Evolutionary conservation across 2,113 vertebrate genomes (phyloP), one percentile per base, ranked within the genome.

Genomic region (Numida meleagris): DNA sequence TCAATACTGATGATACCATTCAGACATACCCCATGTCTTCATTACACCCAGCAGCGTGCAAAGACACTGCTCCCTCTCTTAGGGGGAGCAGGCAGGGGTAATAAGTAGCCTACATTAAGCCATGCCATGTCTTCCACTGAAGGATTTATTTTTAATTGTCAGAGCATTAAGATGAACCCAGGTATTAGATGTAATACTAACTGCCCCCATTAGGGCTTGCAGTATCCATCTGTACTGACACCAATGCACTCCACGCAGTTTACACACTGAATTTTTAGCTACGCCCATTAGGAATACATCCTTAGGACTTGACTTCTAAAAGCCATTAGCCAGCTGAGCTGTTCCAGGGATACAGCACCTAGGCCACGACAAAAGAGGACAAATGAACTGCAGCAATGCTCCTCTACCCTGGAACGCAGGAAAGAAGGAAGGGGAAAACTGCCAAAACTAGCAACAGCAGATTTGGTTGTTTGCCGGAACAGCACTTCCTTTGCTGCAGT

Each of bases 361-460:
- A 73, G 0, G 3, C 55, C 67, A 86, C 72, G 66, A 92, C 93
- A 94, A 91, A 94, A 94, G 84, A 86, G 80, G 55, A 87, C 84
- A 96, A 89, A 94, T 94, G 89, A 95, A 91, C 94, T 82, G 57
- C 58, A 92, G 66, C 89, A 95, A 92, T 84, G 71, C 87, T 89
- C n/a, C 89, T 80, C 78, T 76, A 84, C 68, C 81, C 84, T 89
- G 93, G 87, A 94, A 57, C 74, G 92, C 1, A 73, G 62, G 46
- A 76, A n/a, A 67, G 63, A 43, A 85, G 73, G 27, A 14, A 25
- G 15, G 8, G 5, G 1, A 14, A 14, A 25, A 68, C 80, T 50
- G 86, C 81, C 81, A 94, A 70, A 89, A 74, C 74, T 76, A 93
- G 82, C 1, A 3, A 87, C 18, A 93, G 66, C 82, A 65, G 53